A percentile compares a stretch with the other conserved stretches of the same genome.
phyloP scores from a whole-genome alignment of 2,113 vertebrate species.

The Gallinago media region DNA sequence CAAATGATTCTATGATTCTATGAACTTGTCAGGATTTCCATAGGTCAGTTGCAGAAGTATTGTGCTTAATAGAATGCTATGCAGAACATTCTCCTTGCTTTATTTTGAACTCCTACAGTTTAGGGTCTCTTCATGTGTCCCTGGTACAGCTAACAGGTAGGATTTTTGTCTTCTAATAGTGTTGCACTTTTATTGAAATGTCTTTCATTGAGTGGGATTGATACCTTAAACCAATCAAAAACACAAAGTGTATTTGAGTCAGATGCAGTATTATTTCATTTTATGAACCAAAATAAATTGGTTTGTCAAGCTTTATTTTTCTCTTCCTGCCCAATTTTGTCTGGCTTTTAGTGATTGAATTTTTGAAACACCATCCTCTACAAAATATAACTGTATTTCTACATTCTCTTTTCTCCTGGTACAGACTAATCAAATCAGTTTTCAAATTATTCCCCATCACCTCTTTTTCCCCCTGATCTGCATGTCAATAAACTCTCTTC shows the following conservation, averaged over 20 bases:
- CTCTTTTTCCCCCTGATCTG: neutral
- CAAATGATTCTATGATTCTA: no score
- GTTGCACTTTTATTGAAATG: neutral
- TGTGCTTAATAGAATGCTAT: neutral
- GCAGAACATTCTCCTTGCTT: neutral
- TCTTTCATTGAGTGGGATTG: neutral
- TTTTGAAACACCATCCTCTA: neutral
- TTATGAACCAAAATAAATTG: neutral
- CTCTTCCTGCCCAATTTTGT: neutral
- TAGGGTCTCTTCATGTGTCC: neutral
- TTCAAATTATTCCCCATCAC: neutral
- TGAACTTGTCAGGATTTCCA: neutral
- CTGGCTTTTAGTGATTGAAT: neutral
- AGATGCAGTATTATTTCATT: neutral
- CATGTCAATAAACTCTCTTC: neutral
- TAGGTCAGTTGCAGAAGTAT: neutral
- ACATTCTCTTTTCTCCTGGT: neutral
- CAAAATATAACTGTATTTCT: neutral
- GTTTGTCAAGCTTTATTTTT: constrained; percentile 6
- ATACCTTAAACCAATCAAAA: neutral
- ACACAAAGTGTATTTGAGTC: neutral
- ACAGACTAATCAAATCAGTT: neutral
- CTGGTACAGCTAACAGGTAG: neutral
- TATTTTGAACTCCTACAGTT: neutral
- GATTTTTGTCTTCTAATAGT: neutral